phyloP scores from a whole-genome alignment of 23 tunicate genomes.

The Ascidia mentula region DNA sequence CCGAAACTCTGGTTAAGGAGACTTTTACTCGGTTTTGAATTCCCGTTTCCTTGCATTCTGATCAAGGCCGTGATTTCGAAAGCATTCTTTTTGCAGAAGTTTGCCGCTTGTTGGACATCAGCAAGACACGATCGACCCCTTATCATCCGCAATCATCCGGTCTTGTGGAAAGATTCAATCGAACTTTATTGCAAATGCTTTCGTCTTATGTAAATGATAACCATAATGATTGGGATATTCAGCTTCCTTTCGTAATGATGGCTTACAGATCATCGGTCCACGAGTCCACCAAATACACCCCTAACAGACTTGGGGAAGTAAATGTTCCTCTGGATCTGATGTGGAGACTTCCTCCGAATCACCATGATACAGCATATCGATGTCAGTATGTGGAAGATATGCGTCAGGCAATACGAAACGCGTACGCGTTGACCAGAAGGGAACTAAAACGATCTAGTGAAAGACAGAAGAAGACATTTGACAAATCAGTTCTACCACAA shows the following conservation, averaged over 20 bases:
- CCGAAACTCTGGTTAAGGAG: conserved; percentile 22
- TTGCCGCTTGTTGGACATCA: not conserved
- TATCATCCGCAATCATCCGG: conserved; percentile 22
- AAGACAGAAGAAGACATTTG: not conserved
- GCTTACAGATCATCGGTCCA: conserved; percentile 21
- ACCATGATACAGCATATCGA: not conserved
- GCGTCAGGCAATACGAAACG: not conserved
- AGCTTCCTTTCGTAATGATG: not conserved
- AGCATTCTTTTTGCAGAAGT: conserved; percentile 7
- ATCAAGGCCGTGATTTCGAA: conserved; percentile 38
- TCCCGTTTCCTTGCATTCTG: conserved; percentile 10
- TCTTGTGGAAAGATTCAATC: conserved; percentile 17
- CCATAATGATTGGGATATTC: conserved; percentile 19
- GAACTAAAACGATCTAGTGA: not conserved
- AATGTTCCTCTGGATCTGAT: conserved; percentile 8
- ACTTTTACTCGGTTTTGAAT: conserved; percentile 27
- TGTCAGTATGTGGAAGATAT: not conserved
- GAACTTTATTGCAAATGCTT: conserved; percentile 17
- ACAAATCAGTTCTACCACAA: not conserved
- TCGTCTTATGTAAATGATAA: conserved; percentile 16
- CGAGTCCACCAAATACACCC: not conserved
- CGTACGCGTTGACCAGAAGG: not conserved
- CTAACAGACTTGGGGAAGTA: conserved; percentile 1
- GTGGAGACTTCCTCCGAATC: not conserved
- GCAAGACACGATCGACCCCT: conserved; percentile 22